These are phyloP conservation scores for Orycteropus afer DNA, from an alignment of 2,113 vertebrate genomes.

Conservation along the genomic window DNA sequence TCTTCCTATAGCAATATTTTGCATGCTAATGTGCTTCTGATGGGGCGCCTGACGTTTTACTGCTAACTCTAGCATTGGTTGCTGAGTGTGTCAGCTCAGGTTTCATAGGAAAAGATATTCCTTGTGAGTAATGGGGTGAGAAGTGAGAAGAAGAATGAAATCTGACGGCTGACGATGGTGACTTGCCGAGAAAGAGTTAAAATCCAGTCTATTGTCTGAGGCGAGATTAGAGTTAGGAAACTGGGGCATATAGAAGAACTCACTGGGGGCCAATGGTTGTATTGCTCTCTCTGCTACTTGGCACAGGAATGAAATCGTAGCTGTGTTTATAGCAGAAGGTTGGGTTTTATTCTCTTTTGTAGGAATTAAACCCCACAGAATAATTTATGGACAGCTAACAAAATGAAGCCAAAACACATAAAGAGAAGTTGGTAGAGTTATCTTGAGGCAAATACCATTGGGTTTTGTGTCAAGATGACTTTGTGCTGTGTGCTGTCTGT, in stretches of 20 bases:
- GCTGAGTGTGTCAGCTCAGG: conserved; percentile 52
- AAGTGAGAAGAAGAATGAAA: conserved; percentile 51
- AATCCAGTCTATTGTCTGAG: conserved; percentile 45
- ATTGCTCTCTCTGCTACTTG: conserved; percentile 76
- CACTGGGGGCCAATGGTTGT: conserved; percentile 80
- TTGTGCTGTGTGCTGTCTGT: neutral
- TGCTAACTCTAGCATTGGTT: conserved; percentile 66
- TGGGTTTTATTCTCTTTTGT: conserved; percentile 76
- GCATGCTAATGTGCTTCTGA: conserved; percentile 76
- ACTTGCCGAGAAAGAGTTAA: conserved; percentile 63
- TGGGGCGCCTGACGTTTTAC: conserved; percentile 64
- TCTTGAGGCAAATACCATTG: neutral
- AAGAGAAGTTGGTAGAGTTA: neutral
- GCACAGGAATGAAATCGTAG: conserved; percentile 73
- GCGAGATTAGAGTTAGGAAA: conserved; percentile 74
- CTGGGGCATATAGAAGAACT: conserved; percentile 76
- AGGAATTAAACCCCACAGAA: conserved; percentile 73
- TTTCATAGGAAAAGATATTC: conserved; percentile 68
- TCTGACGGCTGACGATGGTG: conserved; percentile 56
- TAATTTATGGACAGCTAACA: conserved; percentile 61
- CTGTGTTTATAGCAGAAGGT: conserved; percentile 69
- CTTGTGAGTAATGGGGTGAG: conserved; percentile 41
- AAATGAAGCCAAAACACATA: conserved; percentile 26
- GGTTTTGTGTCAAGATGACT: neutral
- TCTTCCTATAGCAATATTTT: conserved; percentile 69